Percentiles rank a stretch among this genome's conserved stretches.
Evolutionary conservation across 2,888 invertebrate genomes (phyloP).

Genomic region (Chaetogeoica ovagalla): DNA sequence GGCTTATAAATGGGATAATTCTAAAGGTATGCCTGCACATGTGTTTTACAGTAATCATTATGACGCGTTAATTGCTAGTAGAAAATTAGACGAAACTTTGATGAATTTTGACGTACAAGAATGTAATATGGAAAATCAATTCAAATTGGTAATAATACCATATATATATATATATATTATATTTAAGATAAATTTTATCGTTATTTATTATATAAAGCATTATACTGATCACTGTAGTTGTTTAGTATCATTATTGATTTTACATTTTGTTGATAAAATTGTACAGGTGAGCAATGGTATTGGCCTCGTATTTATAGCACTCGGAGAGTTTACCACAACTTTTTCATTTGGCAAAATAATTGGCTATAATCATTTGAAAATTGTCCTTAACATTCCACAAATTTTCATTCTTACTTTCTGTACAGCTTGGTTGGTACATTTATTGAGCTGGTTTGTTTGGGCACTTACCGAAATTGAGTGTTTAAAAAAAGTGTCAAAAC

Average conservation of each 20-base stretch:
- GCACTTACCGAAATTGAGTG: constrained; percentile 24
- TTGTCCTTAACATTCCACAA: constrained; percentile 18
- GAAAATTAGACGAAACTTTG: constrained; percentile 36
- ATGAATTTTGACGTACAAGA: constrained; percentile 45
- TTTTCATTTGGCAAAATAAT: constrained; percentile 27
- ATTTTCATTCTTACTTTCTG: constrained; percentile 12
- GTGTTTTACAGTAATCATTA: constrained; percentile 30
- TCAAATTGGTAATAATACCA: constrained; percentile 27
- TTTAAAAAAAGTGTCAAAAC: constrained; percentile 21
- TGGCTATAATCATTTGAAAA: constrained; percentile 2
- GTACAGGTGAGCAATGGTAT: constrained; percentile 42
- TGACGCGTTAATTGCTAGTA: constrained; percentile 42
- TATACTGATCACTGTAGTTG: no score
- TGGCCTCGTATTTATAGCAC: constrained; percentile 36
- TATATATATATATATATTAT: no score
- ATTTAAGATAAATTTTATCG: no score
- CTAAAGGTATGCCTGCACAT: constrained; percentile 33
- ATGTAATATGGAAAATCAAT: constrained; percentile 49
- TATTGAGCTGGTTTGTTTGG: constrained; percentile 18
- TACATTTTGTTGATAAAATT: not conserved
- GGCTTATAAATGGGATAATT: constrained; percentile 36
- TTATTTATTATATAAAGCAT: not conserved
- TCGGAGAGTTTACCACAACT: constrained; percentile 5
- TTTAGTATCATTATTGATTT: not conserved
- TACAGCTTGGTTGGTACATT: constrained; percentile 22